Base-by-base conservation (phyloP, 2,797 vertebrate genomes). In the Peromyscus melanophrys region DNA sequence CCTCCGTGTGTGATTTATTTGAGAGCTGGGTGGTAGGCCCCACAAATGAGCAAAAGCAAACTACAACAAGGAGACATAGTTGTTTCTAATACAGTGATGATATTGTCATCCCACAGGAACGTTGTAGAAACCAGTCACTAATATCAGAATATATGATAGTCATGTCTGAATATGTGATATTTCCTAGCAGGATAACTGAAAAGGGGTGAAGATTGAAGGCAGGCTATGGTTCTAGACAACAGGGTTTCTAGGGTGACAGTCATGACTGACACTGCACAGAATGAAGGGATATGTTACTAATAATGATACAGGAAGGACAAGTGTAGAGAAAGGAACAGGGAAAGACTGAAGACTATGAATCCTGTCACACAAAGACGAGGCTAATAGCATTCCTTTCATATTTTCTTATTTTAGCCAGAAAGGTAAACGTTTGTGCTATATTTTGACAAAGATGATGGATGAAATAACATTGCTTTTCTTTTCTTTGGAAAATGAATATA, bases 61-160 rank as follows among this genome's bases (percentile, higher is more conserved):
- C 16, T 55, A 55, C 55, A 16, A 55, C 55, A 55, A 55, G 16
- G 16, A 95, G 94, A 92, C 85, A 89, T 29, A 93, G 73, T 94
- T 94, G 93, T 89, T 97, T 89, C 19, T 29, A 88, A 49, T 85
- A 94, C 95, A 71, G 55, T 92, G 87, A 94, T 80, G 34, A 96
- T 40, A 27, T 46, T 95, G 40, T 87, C 59, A 96, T 94, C 89
- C 93, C 80, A 80, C 73, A 92, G 40, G 67, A 96, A 95, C 88
- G 77, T 87, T 92, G 77, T 43, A 95, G 95, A 93, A 96, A 95
- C 14, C 16, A 89, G 71, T 13, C 40, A 82, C 43, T 92, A 96
- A 84, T 88, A 49, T 81, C 57, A 93, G 76, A 55, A 55, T 55
- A 55, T 55, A 55, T 5, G 55, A 17, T 55, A 55, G 55, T 55